Conservation (phyloP, 2,888 invertebrate genomes). For the Deilephila elpenor region DNA sequence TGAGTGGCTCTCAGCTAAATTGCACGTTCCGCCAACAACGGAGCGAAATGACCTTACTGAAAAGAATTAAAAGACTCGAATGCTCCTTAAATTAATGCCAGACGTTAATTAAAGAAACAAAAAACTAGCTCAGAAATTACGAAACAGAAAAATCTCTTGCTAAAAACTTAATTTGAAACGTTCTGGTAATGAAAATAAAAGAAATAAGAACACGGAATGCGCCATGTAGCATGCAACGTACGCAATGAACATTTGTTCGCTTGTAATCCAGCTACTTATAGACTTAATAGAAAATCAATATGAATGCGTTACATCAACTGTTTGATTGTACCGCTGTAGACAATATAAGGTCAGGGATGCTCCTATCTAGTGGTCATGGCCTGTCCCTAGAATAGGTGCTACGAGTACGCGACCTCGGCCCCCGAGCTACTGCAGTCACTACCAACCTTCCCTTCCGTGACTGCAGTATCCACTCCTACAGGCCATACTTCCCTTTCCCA, state of each 20-base stretch:
- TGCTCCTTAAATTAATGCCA: neutral
- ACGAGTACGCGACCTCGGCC: too few species aligned
- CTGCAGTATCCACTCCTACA: too few species aligned
- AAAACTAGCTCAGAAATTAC: neutral
- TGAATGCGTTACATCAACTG: neutral
- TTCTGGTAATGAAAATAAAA: too few species aligned
- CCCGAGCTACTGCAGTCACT: too few species aligned
- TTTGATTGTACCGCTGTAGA: neutral
- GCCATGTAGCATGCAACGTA: neutral
- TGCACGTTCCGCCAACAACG: conserved; percentile 37
- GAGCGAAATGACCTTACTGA: neutral
- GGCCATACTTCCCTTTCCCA: too few species aligned
- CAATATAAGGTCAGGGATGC: too few species aligned
- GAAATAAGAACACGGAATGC: neutral
- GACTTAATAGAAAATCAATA: conserved; percentile 12
- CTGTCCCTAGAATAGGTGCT: too few species aligned
- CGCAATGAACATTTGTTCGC: neutral
- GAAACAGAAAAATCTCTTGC: too few species aligned
- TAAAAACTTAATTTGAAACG: too few species aligned
- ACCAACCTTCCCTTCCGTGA: too few species aligned
- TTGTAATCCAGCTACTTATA: neutral
- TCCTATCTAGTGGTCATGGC: too few species aligned
- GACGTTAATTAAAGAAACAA: neutral
- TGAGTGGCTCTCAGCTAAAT: conserved; percentile 51
- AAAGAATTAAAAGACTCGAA: conserved; percentile 11